These are phyloP conservation scores for Brachyhypopomus occidentalis DNA, from an alignment of 2,113 vertebrate genomes.

Conservation along the genomic window DNA sequence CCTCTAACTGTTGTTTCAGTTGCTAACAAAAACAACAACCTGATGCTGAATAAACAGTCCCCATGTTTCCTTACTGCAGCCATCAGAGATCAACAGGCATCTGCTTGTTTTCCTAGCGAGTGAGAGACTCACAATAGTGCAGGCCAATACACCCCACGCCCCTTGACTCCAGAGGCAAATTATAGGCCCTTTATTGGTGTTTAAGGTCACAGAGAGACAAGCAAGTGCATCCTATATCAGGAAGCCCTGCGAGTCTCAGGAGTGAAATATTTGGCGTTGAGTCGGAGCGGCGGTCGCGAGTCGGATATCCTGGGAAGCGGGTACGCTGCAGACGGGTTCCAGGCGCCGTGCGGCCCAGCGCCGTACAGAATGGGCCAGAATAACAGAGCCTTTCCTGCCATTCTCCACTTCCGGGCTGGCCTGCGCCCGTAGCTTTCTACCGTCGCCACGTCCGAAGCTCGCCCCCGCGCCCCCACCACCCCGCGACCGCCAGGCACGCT, in stretches of 20 bases:
- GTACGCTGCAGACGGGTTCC: slow-evolving; percentile 78
- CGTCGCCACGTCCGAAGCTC: slow-evolving; percentile 38
- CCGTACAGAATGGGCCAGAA: slow-evolving; percentile 78
- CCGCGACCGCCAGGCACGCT: slow-evolving; percentile 10
- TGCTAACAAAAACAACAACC: slow-evolving; percentile 49
- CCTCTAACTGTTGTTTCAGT: too few relatives aligned
- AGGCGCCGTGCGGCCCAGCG: slow-evolving; percentile 74
- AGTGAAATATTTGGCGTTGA: slow-evolving; percentile 83
- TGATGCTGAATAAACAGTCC: slow-evolving; percentile 43
- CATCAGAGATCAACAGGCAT: slow-evolving; percentile 47
- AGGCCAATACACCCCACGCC: slow-evolving; percentile 40
- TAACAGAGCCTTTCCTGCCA: slow-evolving; percentile 85
- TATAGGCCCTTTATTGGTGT: slow-evolving; percentile 87
- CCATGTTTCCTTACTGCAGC: slow-evolving; percentile 46
- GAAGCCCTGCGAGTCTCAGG: slow-evolving; percentile 80
- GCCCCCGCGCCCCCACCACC: slow-evolving; percentile 9
- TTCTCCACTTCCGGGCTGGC: slow-evolving; percentile 75
- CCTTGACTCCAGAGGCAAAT: slow-evolving; percentile 73
- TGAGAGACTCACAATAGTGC: slow-evolving; percentile 49
- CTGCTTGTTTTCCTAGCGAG: slow-evolving; percentile 53
- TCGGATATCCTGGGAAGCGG: slow-evolving; percentile 85
- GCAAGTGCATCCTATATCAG: slow-evolving; percentile 91
- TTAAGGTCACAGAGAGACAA: slow-evolving; percentile 86
- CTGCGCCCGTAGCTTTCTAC: slow-evolving; percentile 75
- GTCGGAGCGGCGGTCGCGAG: slow-evolving; percentile 69